Evolutionary conservation across 2,797 vertebrate species (phyloP).

Genomic region (Peromyscus attwateri): DNA sequence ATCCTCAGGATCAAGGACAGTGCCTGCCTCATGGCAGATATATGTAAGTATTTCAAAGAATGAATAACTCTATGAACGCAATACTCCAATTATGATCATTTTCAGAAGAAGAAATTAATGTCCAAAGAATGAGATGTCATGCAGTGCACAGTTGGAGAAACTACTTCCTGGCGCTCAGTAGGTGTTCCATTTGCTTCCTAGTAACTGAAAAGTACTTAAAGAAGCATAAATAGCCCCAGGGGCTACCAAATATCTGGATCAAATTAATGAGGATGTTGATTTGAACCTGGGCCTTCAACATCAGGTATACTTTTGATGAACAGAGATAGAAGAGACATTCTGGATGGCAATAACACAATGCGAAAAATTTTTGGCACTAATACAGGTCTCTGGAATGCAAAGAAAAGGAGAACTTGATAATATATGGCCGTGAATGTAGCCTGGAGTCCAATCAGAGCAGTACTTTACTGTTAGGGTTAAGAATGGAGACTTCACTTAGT

Average conservation of each 20-base stretch:
- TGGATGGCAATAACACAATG: slow-evolving; percentile 40
- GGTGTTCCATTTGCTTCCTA: not conserved
- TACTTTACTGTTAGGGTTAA: slow-evolving; percentile 7
- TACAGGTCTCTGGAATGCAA: not conserved
- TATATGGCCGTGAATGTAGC: not conserved
- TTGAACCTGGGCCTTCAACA: slow-evolving; percentile 55
- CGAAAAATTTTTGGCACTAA: not conserved
- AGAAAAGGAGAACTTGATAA: not conserved
- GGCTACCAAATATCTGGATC: not conserved
- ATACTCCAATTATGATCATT: not conserved
- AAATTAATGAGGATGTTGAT: slow-evolving; percentile 43
- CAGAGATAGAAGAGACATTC: slow-evolving; percentile 38
- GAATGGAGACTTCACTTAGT: slow-evolving; percentile 5
- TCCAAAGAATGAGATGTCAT: not conserved
- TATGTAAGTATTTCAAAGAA: slow-evolving; percentile 42
- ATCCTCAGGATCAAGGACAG: not conserved
- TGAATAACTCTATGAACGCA: not conserved
- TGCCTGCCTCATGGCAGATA: not conserved
- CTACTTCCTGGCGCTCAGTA: not conserved
- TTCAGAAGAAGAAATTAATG: not conserved
- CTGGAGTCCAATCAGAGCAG: slow-evolving; percentile 31
- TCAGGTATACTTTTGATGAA: not conserved
- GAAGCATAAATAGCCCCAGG: not conserved
- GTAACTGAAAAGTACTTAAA: slow-evolving; percentile 13
- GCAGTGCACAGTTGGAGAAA: not conserved